A percentile compares a stretch with the other conserved stretches of the same genome.
These are phyloP conservation scores for Neomorphus geoffroyi DNA, from an alignment of 2,797 vertebrate genomes.

Conservation along the genomic window DNA sequence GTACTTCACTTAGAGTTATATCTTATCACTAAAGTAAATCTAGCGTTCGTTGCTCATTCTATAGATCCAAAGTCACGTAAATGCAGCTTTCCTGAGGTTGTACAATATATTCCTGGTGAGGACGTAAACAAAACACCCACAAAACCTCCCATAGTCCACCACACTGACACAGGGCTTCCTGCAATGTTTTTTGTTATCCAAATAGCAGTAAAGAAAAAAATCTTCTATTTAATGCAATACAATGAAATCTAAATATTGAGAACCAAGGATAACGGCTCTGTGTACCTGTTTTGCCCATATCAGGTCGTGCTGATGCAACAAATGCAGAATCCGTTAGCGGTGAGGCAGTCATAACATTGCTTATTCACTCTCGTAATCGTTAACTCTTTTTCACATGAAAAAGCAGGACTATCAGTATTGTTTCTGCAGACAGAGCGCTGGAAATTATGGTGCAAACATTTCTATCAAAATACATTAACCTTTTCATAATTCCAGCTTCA, in stretches of 20 bases:
- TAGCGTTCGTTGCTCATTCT: not conserved
- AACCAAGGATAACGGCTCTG: not conserved
- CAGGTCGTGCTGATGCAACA: not conserved
- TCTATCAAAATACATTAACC: not conserved
- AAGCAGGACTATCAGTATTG: not conserved
- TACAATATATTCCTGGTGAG: not conserved
- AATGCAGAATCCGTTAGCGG: not conserved
- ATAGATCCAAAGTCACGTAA: not conserved
- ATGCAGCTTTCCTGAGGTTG: not conserved
- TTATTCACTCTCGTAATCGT: not conserved
- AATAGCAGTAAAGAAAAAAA: not conserved
- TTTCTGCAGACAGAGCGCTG: not conserved
- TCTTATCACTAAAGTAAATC: not conserved
- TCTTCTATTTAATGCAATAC: not conserved
- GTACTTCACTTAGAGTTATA: not conserved
- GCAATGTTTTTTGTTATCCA: not conserved
- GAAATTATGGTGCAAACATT: not conserved
- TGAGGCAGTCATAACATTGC: not conserved
- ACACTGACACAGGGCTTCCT: not conserved
- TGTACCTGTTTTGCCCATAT: not conserved
- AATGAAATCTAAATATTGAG: not conserved
- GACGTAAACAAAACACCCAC: fast-evolving
- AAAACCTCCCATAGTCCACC: fast-evolving
- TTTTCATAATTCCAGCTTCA: not conserved
- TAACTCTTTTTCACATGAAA: not conserved